Conservation (phyloP, 2,888 invertebrate species). For the Chaetogeoica ovagalla region DNA sequence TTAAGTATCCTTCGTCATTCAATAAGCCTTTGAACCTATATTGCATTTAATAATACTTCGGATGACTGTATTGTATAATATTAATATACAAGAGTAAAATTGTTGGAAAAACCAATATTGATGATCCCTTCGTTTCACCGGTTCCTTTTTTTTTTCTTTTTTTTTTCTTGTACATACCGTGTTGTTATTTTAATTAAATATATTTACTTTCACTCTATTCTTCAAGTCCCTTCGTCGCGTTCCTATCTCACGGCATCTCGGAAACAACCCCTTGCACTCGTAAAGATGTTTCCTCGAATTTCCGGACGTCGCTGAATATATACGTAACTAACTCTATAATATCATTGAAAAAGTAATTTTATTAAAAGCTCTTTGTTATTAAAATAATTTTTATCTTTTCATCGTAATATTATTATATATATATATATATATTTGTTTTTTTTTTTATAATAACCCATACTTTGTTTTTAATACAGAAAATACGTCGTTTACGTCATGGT, state of each 20-base stretch:
- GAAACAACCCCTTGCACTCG: background rate
- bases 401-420: background rate
- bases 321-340: background rate
- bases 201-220: background rate
- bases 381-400: conserved; percentile 5
- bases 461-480: background rate
- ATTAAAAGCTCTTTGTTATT: conserved; percentile 16
- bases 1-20: too few relatives aligned
- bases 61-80: too few relatives aligned
- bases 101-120: conserved; percentile 21
- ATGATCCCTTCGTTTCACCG: background rate
- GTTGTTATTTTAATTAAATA: conserved; percentile 21
- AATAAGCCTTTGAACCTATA: too few relatives aligned
- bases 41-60: too few relatives aligned
- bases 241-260: background rate
- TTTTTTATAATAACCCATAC: too few relatives aligned
- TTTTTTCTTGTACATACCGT: background rate
- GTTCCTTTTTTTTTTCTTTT: background rate
- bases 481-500: background rate
- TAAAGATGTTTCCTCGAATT: background rate
- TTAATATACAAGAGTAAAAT: too few relatives aligned
- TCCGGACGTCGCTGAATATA: background rate
- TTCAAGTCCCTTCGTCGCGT: background rate
- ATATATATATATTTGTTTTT: background rate
- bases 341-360: conserved; percentile 14